These are phyloP conservation scores for Alexandromys fortis DNA, from an alignment of 2,113 vertebrate species.

Conservation along the genomic window DNA sequence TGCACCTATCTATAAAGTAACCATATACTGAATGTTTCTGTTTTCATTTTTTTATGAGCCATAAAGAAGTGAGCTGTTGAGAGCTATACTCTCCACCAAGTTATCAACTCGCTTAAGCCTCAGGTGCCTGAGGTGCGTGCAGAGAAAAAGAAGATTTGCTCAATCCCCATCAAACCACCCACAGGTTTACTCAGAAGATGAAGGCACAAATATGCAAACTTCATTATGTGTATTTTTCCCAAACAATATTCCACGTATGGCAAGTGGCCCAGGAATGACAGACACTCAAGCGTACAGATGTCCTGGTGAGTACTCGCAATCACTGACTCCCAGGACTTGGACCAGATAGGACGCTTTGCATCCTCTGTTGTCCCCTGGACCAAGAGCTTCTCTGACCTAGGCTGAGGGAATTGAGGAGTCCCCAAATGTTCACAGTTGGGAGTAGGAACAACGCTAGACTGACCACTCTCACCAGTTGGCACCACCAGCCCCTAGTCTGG, in stretches of 20 bases:
- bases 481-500: neutral
- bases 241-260: constrained; percentile 82
- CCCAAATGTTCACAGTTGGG: neutral
- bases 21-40: constrained; percentile 88
- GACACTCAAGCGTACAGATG: constrained; percentile 75
- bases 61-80: constrained; percentile 86
- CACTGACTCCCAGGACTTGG: neutral
- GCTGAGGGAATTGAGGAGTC: neutral
- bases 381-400: neutral
- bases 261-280: constrained; percentile 84
- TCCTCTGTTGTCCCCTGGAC: neutral
- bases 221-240: constrained; percentile 83
- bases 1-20: constrained; percentile 93
- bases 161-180: constrained; percentile 84
- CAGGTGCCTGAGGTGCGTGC: constrained; percentile 89
- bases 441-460: neutral
- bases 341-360: neutral
- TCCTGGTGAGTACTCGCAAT: too few species aligned
- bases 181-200: constrained; percentile 85
- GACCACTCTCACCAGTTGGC: neutral
- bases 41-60: constrained; percentile 83
- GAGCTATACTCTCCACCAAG: constrained; percentile 85
- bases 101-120: constrained; percentile 87
- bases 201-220: constrained; percentile 83
- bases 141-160: constrained; percentile 82